A percentile compares a stretch with the other conserved stretches of the same genome.
Conservation (phyloP, 2,797 vertebrate genomes). For the Manis javanica region DNA sequence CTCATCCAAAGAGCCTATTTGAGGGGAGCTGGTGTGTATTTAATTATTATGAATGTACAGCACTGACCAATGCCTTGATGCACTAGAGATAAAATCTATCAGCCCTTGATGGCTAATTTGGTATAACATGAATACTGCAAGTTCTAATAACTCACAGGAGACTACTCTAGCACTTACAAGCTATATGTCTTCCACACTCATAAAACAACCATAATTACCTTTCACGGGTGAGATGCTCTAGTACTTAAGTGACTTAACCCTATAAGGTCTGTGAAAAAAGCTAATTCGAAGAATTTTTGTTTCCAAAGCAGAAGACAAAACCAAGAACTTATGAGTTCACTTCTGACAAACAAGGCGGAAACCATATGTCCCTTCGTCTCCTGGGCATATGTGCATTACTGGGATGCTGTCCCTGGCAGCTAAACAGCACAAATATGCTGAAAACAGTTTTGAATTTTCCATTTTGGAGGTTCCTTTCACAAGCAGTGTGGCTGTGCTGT, state of each 20-base stretch:
- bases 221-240: slow-evolving; percentile 84
- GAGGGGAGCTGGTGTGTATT: not conserved
- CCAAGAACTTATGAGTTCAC: not conserved
- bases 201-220: slow-evolving; percentile 87
- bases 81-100: slow-evolving; percentile 82
- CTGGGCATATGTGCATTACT: not conserved
- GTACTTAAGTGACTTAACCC: slow-evolving; percentile 83
- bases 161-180: slow-evolving; percentile 82
- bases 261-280: slow-evolving; percentile 77
- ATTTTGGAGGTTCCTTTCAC: not conserved
- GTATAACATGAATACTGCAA: slow-evolving; percentile 83
- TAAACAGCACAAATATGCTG: not conserved
- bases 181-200: slow-evolving; percentile 85
- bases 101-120: slow-evolving; percentile 84
- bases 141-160: slow-evolving; percentile 86
- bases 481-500: not conserved
- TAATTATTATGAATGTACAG: slow-evolving; percentile 22
- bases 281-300: slow-evolving; percentile 76
- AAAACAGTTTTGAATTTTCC: not conserved
- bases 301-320: slow-evolving; percentile 71
- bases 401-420: not conserved
- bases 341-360: not conserved
- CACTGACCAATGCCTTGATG: slow-evolving; percentile 76
- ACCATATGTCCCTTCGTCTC: not conserved
- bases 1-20: not conserved